phyloP scores from a whole-genome alignment of 2,113 vertebrate species.

The Corythornis madagascariensis region DNA sequence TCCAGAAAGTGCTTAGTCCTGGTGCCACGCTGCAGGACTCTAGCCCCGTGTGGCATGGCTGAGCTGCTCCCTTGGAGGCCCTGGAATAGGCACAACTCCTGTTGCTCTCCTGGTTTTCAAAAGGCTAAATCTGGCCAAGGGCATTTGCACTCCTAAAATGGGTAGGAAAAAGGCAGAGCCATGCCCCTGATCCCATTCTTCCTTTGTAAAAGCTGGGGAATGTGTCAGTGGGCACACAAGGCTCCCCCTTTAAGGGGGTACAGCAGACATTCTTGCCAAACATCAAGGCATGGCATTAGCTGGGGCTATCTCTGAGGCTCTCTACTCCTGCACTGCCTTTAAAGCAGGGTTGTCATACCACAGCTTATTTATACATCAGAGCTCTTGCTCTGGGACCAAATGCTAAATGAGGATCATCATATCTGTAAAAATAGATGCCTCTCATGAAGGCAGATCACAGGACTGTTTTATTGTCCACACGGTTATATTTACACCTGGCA shows the following conservation, averaged over 20 bases:
- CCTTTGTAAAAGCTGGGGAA: neutral
- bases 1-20: accelerated
- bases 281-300: neutral
- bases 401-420: slow-evolving; percentile 1
- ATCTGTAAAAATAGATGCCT: slow-evolving; percentile 45
- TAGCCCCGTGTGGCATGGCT: accelerated
- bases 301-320: neutral
- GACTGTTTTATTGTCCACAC: neutral
- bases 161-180: slow-evolving; percentile 45
- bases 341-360: neutral
- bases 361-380: neutral
- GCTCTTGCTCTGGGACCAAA: neutral
- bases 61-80: neutral
- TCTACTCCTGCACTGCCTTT: neutral
- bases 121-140: slow-evolving; percentile 17
- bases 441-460: neutral
- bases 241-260: neutral
- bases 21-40: neutral
- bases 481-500: slow-evolving; percentile 49
- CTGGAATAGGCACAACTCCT: neutral
- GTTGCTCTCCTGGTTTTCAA: neutral
- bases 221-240: neutral
- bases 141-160: slow-evolving; percentile 45
- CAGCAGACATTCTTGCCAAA: neutral
- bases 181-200: neutral